phyloP scores from a whole-genome alignment of 2,797 vertebrate genomes.

The Mus caroli region DNA sequence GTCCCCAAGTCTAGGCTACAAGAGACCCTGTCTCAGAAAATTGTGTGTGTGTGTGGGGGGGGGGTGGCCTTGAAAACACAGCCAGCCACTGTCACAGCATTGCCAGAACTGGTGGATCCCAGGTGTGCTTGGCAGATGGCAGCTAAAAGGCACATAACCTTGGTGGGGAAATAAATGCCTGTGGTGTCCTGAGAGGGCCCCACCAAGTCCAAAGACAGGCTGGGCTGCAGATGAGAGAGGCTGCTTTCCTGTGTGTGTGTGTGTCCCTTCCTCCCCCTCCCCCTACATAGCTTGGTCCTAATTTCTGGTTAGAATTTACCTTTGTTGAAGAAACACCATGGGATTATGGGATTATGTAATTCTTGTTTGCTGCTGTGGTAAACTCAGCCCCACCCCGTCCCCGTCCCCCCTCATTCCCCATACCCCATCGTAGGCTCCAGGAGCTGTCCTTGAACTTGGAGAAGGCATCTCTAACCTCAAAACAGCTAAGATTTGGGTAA shows the following conservation, averaged over 20 bases:
- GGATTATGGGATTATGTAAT: not conserved
- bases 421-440: constrained; percentile 39
- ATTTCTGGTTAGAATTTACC: constrained; percentile 25
- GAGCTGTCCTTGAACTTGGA: constrained; percentile 46
- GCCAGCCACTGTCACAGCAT: not conserved
- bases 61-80: not conserved
- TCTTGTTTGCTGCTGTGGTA: constrained; percentile 72
- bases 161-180: rapidly evolving
- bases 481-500: not conserved
- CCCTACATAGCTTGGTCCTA: not conserved
- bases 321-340: not conserved
- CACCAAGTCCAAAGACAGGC: not conserved
- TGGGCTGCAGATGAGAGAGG: not conserved
- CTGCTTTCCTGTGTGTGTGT: not conserved
- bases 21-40: not conserved
- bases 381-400: constrained; percentile 55
- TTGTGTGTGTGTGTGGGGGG: no score
- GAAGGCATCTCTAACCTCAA: not conserved
- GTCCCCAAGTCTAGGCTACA: not conserved
- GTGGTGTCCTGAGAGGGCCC: constrained; percentile 5
- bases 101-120: not conserved
- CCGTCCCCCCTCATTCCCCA: constrained; percentile 43
- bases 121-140: not conserved
- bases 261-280: no score
- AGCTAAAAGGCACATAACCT: not conserved